phyloP scores from a whole-genome alignment of 2,113 vertebrate species.

The Ibidorhyncha struthersii region DNA sequence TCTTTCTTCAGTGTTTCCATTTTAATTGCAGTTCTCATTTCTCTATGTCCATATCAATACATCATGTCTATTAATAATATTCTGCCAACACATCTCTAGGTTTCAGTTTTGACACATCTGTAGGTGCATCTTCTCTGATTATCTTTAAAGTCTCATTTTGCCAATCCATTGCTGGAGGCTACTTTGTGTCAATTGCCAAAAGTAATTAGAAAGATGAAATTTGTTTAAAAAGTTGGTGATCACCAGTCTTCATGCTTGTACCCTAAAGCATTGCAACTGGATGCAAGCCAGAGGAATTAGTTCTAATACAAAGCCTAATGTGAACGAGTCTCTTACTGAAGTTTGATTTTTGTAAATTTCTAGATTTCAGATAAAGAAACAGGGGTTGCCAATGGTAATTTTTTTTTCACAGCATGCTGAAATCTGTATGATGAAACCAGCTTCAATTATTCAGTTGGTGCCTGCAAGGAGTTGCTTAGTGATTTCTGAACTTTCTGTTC shows the following conservation, averaged over 20 bases:
- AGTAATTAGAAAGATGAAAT: neutral
- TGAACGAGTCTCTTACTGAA: neutral
- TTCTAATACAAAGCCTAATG: neutral
- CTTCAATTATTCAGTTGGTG: neutral
- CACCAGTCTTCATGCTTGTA: neutral
- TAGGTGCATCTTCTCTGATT: neutral
- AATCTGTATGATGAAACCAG: neutral
- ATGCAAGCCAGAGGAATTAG: neutral
- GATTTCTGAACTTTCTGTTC: neutral
- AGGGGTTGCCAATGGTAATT: neutral
- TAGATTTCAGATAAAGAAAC: neutral
- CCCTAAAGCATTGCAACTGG: neutral
- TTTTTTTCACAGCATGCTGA: neutral
- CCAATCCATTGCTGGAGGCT: neutral
- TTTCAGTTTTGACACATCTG: neutral
- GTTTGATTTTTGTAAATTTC: neutral
- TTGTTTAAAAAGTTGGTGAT: neutral
- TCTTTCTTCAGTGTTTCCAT: neutral
- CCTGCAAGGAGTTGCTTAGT: neutral
- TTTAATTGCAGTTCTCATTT: neutral
- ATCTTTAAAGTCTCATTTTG: neutral
- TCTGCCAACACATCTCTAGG: neutral
- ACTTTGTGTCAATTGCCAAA: neutral
- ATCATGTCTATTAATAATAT: neutral
- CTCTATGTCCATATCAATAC: neutral